Base-by-base conservation (phyloP, 2,888 invertebrate species). In the Lasioglossum villosulum region DNA sequence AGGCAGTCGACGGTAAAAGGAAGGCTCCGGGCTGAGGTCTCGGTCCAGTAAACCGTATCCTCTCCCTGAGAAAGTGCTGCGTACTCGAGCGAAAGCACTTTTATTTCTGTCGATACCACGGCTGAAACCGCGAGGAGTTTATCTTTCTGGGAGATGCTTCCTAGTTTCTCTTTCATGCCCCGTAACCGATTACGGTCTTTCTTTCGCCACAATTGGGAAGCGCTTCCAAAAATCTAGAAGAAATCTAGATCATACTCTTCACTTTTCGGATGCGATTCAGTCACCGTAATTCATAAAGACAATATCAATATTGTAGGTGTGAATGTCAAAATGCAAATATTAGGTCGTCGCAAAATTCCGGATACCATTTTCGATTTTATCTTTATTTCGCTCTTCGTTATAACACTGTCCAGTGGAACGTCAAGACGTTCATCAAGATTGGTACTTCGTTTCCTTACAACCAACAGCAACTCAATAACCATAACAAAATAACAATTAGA, bases 21-120 rank as follows among this genome's bases (percentile, higher is more conserved):
- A 83, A 84, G 72, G 77, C 72, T 45, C 63, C 34, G 52, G 59
- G n/a, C 2, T 48, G 68, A 37, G 52, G 84, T 84, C 78, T 84
- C 84, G 84, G 84, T 84, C 78, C 84, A 84, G 78, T 84, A 84
- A 84, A 78, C 76, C 75, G 83, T 56, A 72, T 82, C 75, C 84
- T 78, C 59, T 70, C 45, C 30, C 34, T 42, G 75, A 66, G 78
- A 82, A 75, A 84, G 78, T 83, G 78, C 70, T 74, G 56, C 42
- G 84, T 78, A 75, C 75, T 45, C 76, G 19, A 48, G 56, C 78
- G 83, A 78, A 45, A 83, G 78, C 71, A 52, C 48, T 74, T 78
- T 75, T 72, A 71, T 83, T 52, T 59, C n/a, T 19, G 30, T 8
- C 73, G 23, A 10, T 23, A 37, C 48, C 66, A 23, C 56, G 4